phyloP scores from a whole-genome alignment of 2,888 invertebrate species.

The Steromphala cineraria region DNA sequence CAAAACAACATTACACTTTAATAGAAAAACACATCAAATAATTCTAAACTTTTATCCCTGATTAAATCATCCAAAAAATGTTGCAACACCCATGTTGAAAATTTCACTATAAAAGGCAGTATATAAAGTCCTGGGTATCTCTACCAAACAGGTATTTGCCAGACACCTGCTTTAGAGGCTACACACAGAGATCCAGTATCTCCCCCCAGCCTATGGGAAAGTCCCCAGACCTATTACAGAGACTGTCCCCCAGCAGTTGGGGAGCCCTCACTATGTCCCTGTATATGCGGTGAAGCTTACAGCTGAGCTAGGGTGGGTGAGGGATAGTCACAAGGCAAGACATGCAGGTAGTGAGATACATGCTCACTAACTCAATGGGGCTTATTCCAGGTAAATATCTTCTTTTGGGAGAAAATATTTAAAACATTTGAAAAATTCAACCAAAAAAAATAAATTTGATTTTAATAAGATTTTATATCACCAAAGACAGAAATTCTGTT shows the following conservation, averaged over 20 bases:
- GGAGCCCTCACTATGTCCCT: neutral
- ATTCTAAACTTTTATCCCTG: too few species aligned
- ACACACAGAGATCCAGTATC: neutral
- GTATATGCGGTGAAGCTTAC: neutral
- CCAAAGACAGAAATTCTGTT: too few species aligned
- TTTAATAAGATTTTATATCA: too few species aligned
- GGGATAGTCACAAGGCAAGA: neutral
- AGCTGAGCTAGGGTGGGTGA: neutral
- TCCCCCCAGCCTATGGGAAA: neutral
- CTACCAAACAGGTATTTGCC: neutral
- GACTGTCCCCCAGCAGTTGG: neutral
- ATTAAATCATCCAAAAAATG: too few species aligned
- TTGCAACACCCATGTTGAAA: neutral
- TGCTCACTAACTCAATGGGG: neutral
- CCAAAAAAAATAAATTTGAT: too few species aligned
- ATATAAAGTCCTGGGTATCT: neutral
- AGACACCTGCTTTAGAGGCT: neutral
- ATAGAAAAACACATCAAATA: too few species aligned
- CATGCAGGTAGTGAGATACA: neutral
- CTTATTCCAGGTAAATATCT: neutral
- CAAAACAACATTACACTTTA: too few species aligned
- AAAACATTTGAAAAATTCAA: too few species aligned
- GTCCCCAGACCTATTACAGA: neutral
- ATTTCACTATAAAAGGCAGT: neutral
- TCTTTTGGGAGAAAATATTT: neutral